Evolutionary conservation across 1,140 invertebrate species (phyloP).

Genomic region (Bactericera cockerelli): DNA sequence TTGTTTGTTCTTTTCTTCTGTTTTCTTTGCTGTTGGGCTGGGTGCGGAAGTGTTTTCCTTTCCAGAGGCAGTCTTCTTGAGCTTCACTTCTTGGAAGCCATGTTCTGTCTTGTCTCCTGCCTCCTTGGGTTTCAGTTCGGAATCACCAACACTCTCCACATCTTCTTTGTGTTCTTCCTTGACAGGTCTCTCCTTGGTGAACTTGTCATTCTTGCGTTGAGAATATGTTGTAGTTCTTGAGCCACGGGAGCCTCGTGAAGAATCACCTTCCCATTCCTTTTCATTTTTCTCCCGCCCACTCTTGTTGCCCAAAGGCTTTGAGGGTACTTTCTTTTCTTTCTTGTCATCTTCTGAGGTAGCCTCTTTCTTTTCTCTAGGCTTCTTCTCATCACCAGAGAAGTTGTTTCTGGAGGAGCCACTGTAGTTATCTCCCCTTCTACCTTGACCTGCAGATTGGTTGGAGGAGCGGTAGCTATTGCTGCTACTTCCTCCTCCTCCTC

Average conservation of each 20-base stretch:
- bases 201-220: neutral
- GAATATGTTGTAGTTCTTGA: neutral
- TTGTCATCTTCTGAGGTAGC: neutral
- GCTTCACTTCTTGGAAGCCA: conserved; percentile 1
- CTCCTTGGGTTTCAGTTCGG: neutral
- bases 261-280: neutral
- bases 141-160: neutral
- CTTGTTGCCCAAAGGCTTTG: neutral
- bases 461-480: neutral
- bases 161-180: conserved; percentile 3
- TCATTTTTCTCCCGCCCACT: neutral
- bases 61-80: neutral
- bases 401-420: neutral
- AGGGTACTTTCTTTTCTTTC: neutral
- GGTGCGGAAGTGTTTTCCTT: neutral
- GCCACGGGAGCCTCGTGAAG: neutral
- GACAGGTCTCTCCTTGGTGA: neutral
- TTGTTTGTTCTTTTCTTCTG: neutral
- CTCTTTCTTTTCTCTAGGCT: conserved; percentile 4
- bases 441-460: neutral
- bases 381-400: conserved; percentile 6
- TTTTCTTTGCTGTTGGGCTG: neutral
- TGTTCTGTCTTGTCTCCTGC: neutral
- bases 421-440: neutral
- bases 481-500: neutral